phyloP scores from a whole-genome alignment of 1,140 invertebrate species.

The Apis cerana region DNA sequence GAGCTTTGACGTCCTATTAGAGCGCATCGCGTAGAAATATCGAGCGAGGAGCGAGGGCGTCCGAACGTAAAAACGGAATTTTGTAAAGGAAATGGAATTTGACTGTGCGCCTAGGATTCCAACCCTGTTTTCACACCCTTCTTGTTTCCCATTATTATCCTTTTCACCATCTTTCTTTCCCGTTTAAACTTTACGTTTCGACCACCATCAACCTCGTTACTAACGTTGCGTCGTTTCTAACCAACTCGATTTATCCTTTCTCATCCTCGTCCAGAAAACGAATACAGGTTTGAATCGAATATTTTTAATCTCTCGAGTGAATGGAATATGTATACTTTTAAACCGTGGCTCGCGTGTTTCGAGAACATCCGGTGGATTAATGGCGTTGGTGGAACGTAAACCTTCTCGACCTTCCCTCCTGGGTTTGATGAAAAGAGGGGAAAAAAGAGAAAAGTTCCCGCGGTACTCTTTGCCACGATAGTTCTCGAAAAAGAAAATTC shows the following conservation, averaged over 20 bases:
- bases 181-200: no score
- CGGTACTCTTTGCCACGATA: neutral
- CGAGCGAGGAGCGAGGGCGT: neutral
- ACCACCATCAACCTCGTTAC: no score
- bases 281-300: no score
- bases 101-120: neutral
- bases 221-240: no score
- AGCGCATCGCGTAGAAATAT: no score
- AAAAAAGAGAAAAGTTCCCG: neutral
- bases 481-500: neutral
- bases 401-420: neutral
- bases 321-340: neutral
- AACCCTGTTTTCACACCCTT: no score
- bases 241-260: no score
- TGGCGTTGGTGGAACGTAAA: neutral
- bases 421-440: neutral
- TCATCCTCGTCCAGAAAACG: no score
- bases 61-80: constrained; percentile 10
- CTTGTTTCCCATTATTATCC: no score
- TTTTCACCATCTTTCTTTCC: no score
- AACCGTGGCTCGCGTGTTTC: no score
- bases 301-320: neutral
- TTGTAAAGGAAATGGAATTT: constrained; percentile 1
- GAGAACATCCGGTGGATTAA: neutral
- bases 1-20: neutral